Evolutionary conservation across 2,797 vertebrate genomes (phyloP).

Genomic region (Avahi laniger): DNA sequence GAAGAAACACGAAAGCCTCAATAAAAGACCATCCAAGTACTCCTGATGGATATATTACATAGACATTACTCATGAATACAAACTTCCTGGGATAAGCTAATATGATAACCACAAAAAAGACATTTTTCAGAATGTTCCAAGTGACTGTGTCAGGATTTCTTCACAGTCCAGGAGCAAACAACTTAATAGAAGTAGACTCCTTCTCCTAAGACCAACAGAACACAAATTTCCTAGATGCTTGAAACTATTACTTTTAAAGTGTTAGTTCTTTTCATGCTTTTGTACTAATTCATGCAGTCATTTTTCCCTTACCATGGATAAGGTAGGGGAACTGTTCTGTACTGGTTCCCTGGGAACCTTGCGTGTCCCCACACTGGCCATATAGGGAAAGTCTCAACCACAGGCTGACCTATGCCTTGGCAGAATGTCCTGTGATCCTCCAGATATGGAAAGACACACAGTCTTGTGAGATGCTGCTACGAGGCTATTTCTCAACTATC

Average conservation of each 20-base stretch:
- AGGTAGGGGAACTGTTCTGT: not conserved
- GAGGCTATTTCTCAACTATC: not conserved
- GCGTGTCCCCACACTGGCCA: not conserved
- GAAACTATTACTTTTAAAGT: not conserved
- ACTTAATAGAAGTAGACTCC: not conserved
- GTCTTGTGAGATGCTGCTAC: not conserved
- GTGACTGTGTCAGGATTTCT: not conserved
- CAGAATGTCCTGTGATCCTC: not conserved
- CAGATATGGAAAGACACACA: not conserved
- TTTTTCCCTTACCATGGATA: not conserved
- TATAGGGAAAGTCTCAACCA: not conserved
- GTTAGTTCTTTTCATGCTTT: not conserved
- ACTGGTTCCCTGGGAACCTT: not conserved
- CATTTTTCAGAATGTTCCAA: not conserved
- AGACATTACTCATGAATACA: not conserved
- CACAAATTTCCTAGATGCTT: not conserved
- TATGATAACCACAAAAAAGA: not conserved
- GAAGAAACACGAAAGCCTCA: conserved; percentile 62
- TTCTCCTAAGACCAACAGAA: not conserved
- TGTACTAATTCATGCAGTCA: not conserved
- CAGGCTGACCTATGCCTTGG: not conserved
- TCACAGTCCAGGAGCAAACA: not conserved
- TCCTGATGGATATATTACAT: conserved; percentile 1
- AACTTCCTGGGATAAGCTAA: not conserved
- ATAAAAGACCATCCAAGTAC: conserved; percentile 32